These are phyloP conservation scores for Paracanthobrama guichenoti DNA, from an alignment of 2,113 vertebrate species.

Conservation along the genomic window DNA sequence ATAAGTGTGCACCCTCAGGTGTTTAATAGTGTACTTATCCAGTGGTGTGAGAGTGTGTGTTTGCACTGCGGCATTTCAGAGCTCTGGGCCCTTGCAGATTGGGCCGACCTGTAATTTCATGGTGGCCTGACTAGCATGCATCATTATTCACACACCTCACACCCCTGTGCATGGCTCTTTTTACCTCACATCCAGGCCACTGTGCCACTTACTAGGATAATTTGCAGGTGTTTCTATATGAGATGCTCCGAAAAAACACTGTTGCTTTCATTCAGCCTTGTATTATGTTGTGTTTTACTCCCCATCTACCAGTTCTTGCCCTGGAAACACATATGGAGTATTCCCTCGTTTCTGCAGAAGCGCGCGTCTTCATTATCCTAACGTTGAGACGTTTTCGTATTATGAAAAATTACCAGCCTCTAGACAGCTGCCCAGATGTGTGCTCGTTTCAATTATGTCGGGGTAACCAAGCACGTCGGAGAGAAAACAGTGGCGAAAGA, in stretches of 20 bases:
- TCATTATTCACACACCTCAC: conserved; percentile 50
- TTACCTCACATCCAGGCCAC: conserved; percentile 1
- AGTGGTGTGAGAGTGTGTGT: conserved; percentile 24
- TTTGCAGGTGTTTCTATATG: background rate
- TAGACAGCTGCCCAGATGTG: conserved; percentile 62
- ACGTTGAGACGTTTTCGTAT: conserved; percentile 45
- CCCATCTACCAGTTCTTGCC: background rate
- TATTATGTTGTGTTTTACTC: conserved; percentile 6
- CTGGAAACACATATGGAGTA: background rate
- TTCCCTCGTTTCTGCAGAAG: background rate
- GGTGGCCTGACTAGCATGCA: conserved; percentile 42
- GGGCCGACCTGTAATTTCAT: conserved; percentile 54
- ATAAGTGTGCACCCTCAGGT: conserved; percentile 4
- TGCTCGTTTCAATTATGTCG: conserved; percentile 61
- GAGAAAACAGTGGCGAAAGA: conserved; percentile 34
- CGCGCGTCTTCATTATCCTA: conserved; percentile 61
- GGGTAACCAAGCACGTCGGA: conserved; percentile 52
- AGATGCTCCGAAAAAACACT: background rate
- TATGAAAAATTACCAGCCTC: conserved; percentile 63
- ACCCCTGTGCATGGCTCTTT: background rate
- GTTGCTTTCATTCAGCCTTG: conserved; percentile 6
- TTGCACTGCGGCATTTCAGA: conserved; percentile 8
- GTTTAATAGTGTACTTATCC: conserved; percentile 18
- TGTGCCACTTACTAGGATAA: conserved; percentile 12
- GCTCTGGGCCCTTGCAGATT: conserved; percentile 21